Conservation (phyloP, 1,140 invertebrate species). For the Muscidifurax raptorellus region DNA sequence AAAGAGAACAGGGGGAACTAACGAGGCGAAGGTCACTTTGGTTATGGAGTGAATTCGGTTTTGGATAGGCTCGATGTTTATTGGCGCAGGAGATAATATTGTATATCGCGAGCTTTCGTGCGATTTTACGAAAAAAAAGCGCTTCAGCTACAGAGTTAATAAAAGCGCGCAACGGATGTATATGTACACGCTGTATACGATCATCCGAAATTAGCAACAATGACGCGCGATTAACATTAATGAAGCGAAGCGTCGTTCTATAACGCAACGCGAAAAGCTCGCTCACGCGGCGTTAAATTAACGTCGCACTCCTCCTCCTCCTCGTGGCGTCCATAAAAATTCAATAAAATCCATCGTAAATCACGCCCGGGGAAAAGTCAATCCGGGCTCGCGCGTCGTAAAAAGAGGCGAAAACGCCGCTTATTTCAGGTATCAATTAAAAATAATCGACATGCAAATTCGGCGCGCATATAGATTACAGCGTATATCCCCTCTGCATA, state of each 20-base stretch:
- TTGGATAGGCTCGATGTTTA: no score
- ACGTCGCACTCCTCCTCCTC: no score
- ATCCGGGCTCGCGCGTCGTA: background rate
- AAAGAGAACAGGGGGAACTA: no score
- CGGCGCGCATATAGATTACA: constrained; percentile 24
- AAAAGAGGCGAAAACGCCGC: background rate
- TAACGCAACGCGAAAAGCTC: background rate
- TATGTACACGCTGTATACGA: no score
- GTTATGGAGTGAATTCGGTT: no score
- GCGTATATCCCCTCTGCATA: background rate
- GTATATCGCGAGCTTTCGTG: no score
- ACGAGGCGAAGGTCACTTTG: no score
- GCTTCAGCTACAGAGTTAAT: no score
- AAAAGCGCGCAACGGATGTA: no score
- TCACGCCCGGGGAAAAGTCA: background rate
- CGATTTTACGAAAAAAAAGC: no score
- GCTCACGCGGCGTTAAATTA: background rate
- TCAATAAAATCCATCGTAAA: background rate
- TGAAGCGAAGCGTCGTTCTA: background rate
- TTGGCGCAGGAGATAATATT: no score
- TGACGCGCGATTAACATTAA: background rate
- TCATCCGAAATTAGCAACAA: no score
- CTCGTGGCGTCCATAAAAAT: background rate
- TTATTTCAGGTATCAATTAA: constrained; percentile 36
- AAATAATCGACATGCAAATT: constrained; percentile 40